Evolutionary conservation across 2,888 invertebrate genomes (phyloP).

Genomic region (Trichopria drosophilae): DNA sequence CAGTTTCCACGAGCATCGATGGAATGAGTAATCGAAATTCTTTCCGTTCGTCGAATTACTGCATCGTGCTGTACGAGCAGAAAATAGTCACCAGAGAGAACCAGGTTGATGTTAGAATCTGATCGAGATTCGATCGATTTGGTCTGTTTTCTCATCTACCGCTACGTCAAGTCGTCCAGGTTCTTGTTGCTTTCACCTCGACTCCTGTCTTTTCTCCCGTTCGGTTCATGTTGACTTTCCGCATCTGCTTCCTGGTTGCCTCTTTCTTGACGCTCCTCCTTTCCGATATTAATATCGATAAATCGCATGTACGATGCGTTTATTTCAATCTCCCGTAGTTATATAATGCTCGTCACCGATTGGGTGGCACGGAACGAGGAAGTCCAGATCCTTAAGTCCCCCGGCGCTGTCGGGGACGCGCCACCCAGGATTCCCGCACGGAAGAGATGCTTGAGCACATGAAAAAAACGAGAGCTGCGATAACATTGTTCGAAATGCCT

Average conservation of each 20-base stretch:
- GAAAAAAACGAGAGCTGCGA: too few species aligned
- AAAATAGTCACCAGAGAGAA: constrained; percentile 21
- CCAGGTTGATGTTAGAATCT: constrained; percentile 12
- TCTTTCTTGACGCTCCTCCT: constrained; percentile 13
- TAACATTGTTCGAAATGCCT: too few species aligned
- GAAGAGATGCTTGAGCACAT: too few species aligned
- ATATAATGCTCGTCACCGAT: too few species aligned
- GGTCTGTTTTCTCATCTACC: constrained; percentile 41
- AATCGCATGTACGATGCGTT: too few species aligned
- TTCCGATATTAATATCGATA: constrained; percentile 39
- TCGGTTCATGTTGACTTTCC: constrained; percentile 12
- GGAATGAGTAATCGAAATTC: constrained; percentile 32
- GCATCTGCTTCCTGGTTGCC: constrained; percentile 4
- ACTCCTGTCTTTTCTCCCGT: constrained; percentile 22
- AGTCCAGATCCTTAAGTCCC: too few species aligned
- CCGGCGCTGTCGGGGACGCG: too few species aligned
- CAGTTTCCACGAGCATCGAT: too few species aligned
- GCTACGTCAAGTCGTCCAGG: constrained; percentile 31
- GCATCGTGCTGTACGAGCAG: constrained; percentile 30
- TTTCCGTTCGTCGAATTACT: constrained; percentile 27
- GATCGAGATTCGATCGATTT: constrained; percentile 30
- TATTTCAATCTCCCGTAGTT: too few species aligned
- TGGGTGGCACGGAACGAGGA: too few species aligned
- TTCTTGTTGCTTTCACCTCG: constrained; percentile 30
- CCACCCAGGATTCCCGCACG: too few species aligned